phyloP scores from a whole-genome alignment of 1,140 invertebrate species.

The Copidosoma floridanum region DNA sequence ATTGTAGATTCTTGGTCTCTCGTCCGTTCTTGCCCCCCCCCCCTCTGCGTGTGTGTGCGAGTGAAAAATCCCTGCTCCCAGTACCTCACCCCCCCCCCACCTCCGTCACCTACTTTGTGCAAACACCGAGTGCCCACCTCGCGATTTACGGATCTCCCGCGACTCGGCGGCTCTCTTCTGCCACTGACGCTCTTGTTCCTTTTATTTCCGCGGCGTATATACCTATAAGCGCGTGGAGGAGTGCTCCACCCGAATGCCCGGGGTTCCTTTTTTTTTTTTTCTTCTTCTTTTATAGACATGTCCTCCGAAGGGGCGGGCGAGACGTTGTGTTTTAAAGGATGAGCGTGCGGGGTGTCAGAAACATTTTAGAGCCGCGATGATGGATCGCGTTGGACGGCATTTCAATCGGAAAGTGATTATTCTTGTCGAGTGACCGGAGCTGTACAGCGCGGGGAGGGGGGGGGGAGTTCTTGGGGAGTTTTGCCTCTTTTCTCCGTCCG shows the following conservation, averaged over 20 bases:
- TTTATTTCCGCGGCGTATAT: conserved; percentile 7
- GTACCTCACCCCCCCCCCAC: too few species aligned
- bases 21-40: not conserved
- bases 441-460: too few species aligned
- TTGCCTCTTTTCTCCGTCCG: conserved; percentile 2
- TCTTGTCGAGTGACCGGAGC: conserved; percentile 52
- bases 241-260: not conserved
- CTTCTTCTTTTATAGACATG: not conserved
- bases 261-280: conserved; percentile 26
- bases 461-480: too few species aligned
- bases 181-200: conserved; percentile 5
- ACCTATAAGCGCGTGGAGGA: too few species aligned
- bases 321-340: too few species aligned
- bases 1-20: conserved; percentile 54
- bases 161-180: conserved; percentile 2
- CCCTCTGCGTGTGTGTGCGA: too few species aligned
- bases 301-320: too few species aligned
- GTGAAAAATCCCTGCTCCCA: too few species aligned
- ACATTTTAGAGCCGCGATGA: conserved; percentile 49
- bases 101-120: too few species aligned
- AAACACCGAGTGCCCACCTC: too few species aligned
- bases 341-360: conserved; percentile 29
- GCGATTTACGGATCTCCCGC: conserved; percentile 11
- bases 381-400: conserved; percentile 48
- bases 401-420: conserved; percentile 58